Conservation (phyloP, 2,797 vertebrate genomes). For the Sebastes melanostomus region DNA sequence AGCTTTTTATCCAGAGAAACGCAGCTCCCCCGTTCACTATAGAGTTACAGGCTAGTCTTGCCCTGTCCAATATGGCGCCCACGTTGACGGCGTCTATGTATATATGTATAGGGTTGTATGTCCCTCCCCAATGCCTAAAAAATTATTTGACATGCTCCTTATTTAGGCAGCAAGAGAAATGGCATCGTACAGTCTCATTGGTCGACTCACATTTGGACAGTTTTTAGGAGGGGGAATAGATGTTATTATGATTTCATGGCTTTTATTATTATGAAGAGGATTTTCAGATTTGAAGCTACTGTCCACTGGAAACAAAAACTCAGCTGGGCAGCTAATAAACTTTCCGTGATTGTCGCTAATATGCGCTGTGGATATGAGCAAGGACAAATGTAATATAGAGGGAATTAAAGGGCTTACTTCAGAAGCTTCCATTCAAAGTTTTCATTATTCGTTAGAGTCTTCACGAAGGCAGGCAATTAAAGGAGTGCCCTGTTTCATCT, state of each 20-base stretch:
- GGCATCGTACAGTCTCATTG: conserved; percentile 28
- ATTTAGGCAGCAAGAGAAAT: conserved; percentile 40
- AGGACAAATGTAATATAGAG: conserved; percentile 68
- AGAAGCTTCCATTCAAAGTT: conserved; percentile 47
- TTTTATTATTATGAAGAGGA: conserved; percentile 59
- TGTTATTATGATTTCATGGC: conserved; percentile 55
- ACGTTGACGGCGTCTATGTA: too few relatives aligned
- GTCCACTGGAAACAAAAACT: conserved; percentile 66
- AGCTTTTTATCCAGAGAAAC: too few relatives aligned
- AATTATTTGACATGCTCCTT: conserved; percentile 13
- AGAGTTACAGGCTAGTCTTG: too few relatives aligned
- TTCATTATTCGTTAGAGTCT: conserved; percentile 56
- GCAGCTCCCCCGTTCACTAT: too few relatives aligned
- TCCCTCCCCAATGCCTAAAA: too few relatives aligned
- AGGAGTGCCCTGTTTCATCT: conserved; percentile 28
- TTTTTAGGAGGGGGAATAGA: conserved; percentile 15
- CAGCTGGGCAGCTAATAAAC: conserved; percentile 48
- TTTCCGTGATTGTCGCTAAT: conserved; percentile 66
- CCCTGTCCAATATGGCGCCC: too few relatives aligned
- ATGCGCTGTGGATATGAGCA: conserved; percentile 51
- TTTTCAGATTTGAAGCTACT: conserved; percentile 68
- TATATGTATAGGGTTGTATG: too few relatives aligned
- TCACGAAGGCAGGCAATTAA: conserved; percentile 47
- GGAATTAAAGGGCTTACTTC: conserved; percentile 62
- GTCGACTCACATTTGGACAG: conserved; percentile 32